Percentiles rank a stretch among this genome's conserved stretches.
phyloP scores from a whole-genome alignment of 1,140 invertebrate species.

The Drosophila hydei region DNA sequence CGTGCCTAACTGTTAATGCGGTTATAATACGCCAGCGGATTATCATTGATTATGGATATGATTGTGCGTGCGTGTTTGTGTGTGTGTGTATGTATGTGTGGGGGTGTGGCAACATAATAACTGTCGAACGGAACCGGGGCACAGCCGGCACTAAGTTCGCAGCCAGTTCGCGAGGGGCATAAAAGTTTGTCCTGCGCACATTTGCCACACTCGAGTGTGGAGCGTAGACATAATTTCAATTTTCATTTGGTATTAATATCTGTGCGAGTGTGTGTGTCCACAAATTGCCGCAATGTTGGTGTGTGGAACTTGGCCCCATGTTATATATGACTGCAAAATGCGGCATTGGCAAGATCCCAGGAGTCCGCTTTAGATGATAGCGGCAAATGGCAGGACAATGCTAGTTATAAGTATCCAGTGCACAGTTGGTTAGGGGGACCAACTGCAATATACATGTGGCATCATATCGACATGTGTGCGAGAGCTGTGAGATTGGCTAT shows the following conservation, averaged over 20 bases:
- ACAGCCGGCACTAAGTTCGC: conserved; percentile 27
- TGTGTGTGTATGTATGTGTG: conserved; percentile 15
- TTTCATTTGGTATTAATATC: conserved; percentile 79
- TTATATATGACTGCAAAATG: conserved; percentile 79
- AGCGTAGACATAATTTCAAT: conserved; percentile 80
- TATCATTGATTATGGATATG: conserved; percentile 78
- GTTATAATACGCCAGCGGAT: conserved; percentile 81
- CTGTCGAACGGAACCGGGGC: conserved; percentile 36
- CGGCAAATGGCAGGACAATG: conserved; percentile 56
- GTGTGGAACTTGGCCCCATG: conserved; percentile 8
- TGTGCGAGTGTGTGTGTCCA: conserved; percentile 36
- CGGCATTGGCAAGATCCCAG: conserved; percentile 80
- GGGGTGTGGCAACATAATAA: conserved; percentile 50
- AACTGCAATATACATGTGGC: not conserved
- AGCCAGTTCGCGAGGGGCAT: conserved; percentile 25
- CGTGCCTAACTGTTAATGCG: conserved; percentile 82
- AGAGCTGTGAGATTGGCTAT: conserved; percentile 14
- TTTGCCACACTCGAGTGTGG: conserved; percentile 1
- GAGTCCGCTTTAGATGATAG: conserved; percentile 76
- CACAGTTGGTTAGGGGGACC: conserved; percentile 4
- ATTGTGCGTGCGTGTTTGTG: conserved; percentile 18
- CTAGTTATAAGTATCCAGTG: conserved; percentile 34
- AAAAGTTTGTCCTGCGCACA: conserved; percentile 62
- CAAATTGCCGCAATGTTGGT: conserved; percentile 67
- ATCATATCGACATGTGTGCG: not conserved